Percentiles rank a stretch among this genome's conserved stretches.
phyloP scores from a whole-genome alignment of 2,888 invertebrate species.

The Aporophyla lueneburgensis region DNA sequence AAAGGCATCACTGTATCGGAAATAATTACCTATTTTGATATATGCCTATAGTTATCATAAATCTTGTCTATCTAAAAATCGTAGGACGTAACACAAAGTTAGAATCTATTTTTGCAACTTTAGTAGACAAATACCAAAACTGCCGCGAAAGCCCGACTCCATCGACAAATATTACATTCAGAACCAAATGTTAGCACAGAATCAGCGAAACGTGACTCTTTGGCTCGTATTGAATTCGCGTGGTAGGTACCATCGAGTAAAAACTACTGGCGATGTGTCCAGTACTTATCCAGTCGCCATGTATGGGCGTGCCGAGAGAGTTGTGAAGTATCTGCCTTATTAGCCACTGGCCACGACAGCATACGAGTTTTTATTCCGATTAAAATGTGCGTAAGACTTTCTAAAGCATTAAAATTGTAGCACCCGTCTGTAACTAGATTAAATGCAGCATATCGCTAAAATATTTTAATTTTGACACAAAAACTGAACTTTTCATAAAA shows the following conservation, averaged over 20 bases:
- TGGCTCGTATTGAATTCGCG: conserved; percentile 26
- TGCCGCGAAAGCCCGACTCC: conserved; percentile 3
- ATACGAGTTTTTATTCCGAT: conserved; percentile 63
- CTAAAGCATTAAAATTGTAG: conserved; percentile 66
- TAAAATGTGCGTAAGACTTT: conserved; percentile 69
- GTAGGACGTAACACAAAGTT: not conserved
- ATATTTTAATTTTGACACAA: conserved; percentile 39
- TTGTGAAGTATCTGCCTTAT: conserved; percentile 64
- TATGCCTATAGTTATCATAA: too few relatives aligned
- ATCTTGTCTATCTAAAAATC: not conserved
- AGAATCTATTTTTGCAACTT: conserved; percentile 10
- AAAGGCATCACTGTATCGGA: not conserved
- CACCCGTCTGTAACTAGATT: conserved; percentile 42
- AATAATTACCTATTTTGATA: not conserved
- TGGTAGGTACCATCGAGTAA: conserved; percentile 49
- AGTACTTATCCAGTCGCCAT: conserved; percentile 52
- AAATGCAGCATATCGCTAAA: conserved; percentile 30
- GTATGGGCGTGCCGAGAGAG: conserved; percentile 67
- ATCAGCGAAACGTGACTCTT: conserved; percentile 46
- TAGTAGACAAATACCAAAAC: not conserved
- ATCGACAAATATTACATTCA: conserved; percentile 28
- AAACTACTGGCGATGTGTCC: conserved; percentile 55
- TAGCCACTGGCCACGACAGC: conserved; percentile 57
- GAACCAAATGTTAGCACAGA: conserved; percentile 32
- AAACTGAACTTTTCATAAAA: conserved; percentile 18